Base-by-base conservation (phyloP, 2,888 invertebrate species). In the Lasius platythorax region DNA sequence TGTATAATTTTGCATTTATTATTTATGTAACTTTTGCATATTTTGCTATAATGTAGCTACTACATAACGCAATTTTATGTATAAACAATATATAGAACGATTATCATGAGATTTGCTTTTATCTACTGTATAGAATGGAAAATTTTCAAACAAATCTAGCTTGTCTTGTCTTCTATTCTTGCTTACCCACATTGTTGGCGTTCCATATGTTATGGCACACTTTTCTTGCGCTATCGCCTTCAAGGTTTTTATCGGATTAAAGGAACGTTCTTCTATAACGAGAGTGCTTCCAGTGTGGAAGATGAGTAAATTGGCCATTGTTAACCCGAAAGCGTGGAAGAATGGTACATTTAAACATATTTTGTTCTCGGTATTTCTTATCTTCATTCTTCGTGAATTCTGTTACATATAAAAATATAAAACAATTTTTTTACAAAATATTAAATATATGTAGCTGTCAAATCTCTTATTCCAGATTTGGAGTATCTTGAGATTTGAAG, bases 251-350 rank as follows among this genome's bases (percentile, higher is more conserved):
- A 95, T 95, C 0, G 98, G 96, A 93, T 97, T 96, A 90, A 96
- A 97, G 0, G 95, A 95, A 0, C 95, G 95, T 0, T 96, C 94
- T 0, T 97, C 97, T 3, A 97, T 88, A 0, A 97, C 96, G 33
- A 97, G 76, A 0, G 97, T 96, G 0, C 96, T 94, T 0, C 97
- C 97, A 91, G 96, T 95, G 43, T 96, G 95, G 37, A 97, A 92
- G 9, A 95, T 95, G 0, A 96, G 95, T 46, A 97, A 90, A 33
- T 97, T 95, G 0, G 96, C 97, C 66, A 96, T 95, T 1, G 97
- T 96, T 84, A 97, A 96, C 0, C 98, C 98, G 93, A 97, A 98
- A 53, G 97, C 98, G 94, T 99, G 98, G 93, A 98, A 98, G 37
- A 98, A 95, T 0, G 98, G 98, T 28, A 97, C 97, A 91, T 97